Percentiles rank a stretch among this genome's conserved stretches.
phyloP scores from a whole-genome alignment of 2,113 vertebrate species.

The Tor tambroides region DNA sequence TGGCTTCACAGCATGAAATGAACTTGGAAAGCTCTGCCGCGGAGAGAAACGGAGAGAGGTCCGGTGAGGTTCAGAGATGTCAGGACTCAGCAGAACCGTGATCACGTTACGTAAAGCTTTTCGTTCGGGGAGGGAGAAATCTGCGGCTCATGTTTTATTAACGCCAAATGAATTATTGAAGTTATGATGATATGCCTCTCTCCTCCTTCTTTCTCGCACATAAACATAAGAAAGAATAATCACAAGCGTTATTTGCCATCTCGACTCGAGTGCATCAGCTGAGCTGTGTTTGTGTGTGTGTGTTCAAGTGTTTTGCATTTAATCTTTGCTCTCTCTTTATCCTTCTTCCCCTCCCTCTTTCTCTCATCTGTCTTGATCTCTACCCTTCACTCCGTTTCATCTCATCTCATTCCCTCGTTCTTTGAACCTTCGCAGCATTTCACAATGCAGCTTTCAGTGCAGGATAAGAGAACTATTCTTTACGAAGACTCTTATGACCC shows the following conservation, averaged over 20 bases:
- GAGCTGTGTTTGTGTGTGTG: neutral
- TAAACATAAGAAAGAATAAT: constrained; percentile 1
- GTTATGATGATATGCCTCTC: constrained; percentile 39
- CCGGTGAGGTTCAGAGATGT: neutral
- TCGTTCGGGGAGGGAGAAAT: constrained; percentile 62
- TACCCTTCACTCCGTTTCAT: neutral
- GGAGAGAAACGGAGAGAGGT: too few relatives aligned
- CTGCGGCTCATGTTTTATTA: constrained; percentile 75
- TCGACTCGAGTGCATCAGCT: neutral
- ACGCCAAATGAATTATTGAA: constrained; percentile 76
- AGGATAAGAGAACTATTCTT: neutral
- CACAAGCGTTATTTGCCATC: neutral
- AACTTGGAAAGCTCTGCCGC: neutral
- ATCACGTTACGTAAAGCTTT: constrained; percentile 57
- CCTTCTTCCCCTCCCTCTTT: constrained; percentile 11
- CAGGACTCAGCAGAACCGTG: constrained; percentile 47
- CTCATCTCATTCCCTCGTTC: constrained; percentile 23
- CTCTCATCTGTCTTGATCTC: constrained; percentile 24
- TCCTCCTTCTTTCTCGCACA: neutral
- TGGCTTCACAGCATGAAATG: neutral
- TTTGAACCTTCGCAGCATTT: neutral
- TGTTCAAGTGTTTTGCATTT: constrained; percentile 26
- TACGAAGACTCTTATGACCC: neutral
- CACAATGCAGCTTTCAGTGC: constrained; percentile 20
- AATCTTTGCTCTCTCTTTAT: constrained; percentile 14